phyloP scores from a whole-genome alignment of 2,113 vertebrate genomes.

The Mionectes macconnelli region DNA sequence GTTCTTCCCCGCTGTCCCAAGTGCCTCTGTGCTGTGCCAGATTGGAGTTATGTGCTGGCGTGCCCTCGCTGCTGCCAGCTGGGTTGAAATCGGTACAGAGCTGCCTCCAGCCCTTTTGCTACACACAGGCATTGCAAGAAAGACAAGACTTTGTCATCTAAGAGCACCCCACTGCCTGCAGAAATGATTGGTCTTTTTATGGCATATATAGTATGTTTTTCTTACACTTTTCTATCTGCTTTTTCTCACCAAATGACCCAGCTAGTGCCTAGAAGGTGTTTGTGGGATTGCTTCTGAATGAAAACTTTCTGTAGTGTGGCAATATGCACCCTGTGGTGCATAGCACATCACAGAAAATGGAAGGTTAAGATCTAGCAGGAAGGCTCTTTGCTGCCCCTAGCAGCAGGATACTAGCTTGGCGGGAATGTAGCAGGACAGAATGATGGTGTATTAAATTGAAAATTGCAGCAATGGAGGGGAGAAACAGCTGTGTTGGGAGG shows the following conservation, averaged over 20 bases:
- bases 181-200: neutral
- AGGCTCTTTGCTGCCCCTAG: neutral
- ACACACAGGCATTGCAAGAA: neutral
- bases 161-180: neutral
- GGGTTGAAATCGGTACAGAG: neutral
- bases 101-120: neutral
- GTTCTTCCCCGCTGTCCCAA: neutral
- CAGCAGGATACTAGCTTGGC: neutral
- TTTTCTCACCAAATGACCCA: neutral
- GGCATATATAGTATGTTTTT: neutral
- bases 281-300: neutral
- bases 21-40: neutral
- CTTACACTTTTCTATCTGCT: neutral
- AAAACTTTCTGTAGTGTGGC: neutral
- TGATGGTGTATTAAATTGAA: neutral
- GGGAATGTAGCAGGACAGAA: neutral
- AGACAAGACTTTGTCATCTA: neutral
- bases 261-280: neutral
- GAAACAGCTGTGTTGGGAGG: neutral
- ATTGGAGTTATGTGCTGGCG: accelerated
- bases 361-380: neutral
- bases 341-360: neutral
- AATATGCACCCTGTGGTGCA: neutral
- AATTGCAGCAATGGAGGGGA: neutral
- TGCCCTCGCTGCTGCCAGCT: neutral